A percentile compares a stretch with the other conserved stretches of the same genome.
phyloP scores from a whole-genome alignment of 2,888 invertebrate species.

The Ganaspis brasiliensis region DNA sequence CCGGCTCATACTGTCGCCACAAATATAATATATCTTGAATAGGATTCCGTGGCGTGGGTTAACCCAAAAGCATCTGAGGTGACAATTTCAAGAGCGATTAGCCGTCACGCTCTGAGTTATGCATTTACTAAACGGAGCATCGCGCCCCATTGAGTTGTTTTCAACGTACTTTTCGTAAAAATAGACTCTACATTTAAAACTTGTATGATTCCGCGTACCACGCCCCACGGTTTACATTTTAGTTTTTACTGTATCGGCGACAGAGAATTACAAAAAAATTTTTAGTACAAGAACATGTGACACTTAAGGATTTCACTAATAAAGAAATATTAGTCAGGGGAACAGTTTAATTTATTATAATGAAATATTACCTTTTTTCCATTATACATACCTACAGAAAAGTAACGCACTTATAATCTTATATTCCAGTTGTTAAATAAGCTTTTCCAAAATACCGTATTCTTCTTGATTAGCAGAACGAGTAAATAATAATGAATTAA shows the following conservation, averaged over 20 bases:
- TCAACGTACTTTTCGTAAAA: constrained; percentile 74
- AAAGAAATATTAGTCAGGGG: constrained; percentile 7
- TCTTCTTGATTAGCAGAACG: no score
- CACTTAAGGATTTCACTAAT: constrained; percentile 8
- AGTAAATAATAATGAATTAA: no score
- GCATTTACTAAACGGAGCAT: constrained; percentile 75
- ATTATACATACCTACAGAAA: background rate
- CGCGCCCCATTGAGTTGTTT: constrained; percentile 72
- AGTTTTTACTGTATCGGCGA: constrained; percentile 16
- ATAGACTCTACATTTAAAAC: constrained; percentile 65
- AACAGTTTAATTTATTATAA: background rate
- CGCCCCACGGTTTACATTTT: background rate
- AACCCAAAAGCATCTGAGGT: constrained; percentile 66
- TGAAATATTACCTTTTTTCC: background rate
- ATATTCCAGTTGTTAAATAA: background rate
- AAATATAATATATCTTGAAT: constrained; percentile 72
- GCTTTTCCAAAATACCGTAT: no score
- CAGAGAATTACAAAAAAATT: constrained; percentile 2
- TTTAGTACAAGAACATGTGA: background rate
- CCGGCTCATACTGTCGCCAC: constrained; percentile 60
- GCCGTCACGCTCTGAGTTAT: constrained; percentile 79
- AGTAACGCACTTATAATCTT: background rate
- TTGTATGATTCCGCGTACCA: constrained; percentile 1
- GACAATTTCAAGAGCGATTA: constrained; percentile 80
- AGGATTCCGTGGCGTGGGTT: constrained; percentile 61